These are phyloP conservation scores for Rhinoptilus africanus DNA, from an alignment of 2,113 vertebrate genomes.

Conservation along the genomic window DNA sequence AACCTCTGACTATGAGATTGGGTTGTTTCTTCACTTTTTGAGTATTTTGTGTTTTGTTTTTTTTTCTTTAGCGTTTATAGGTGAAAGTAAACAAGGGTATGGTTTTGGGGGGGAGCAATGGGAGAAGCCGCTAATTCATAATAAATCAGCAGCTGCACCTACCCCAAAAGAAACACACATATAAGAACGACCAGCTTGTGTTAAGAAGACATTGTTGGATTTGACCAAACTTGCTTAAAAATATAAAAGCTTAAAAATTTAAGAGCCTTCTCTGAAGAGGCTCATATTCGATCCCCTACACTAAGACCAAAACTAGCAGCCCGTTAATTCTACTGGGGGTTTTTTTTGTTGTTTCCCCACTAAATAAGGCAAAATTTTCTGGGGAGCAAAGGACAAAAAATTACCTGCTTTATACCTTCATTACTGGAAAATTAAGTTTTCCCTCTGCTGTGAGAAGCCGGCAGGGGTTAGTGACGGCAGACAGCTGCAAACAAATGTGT, in stretches of 20 bases:
- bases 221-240: conserved; percentile 44
- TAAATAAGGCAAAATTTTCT: background rate
- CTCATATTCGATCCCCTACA: background rate
- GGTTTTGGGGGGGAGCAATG: background rate
- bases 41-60: background rate
- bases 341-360: background rate
- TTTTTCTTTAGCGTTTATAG: background rate
- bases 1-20: background rate
- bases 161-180: background rate
- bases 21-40: background rate
- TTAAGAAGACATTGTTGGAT: background rate
- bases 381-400: background rate
- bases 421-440: conserved; percentile 41
- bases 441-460: background rate
- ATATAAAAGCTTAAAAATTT: background rate
- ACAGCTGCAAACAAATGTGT: conserved; percentile 52
- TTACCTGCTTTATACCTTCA: conserved; percentile 35
- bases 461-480: conserved; percentile 9
- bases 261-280: conserved; percentile 25
- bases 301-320: conserved; percentile 13
- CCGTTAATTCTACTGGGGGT: background rate
- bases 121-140: background rate
- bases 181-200: background rate
- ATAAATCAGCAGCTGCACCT: background rate
- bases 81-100: background rate